Evolutionary conservation across 2,113 vertebrate species (phyloP).

Genomic region (Corythornis madagascariensis): DNA sequence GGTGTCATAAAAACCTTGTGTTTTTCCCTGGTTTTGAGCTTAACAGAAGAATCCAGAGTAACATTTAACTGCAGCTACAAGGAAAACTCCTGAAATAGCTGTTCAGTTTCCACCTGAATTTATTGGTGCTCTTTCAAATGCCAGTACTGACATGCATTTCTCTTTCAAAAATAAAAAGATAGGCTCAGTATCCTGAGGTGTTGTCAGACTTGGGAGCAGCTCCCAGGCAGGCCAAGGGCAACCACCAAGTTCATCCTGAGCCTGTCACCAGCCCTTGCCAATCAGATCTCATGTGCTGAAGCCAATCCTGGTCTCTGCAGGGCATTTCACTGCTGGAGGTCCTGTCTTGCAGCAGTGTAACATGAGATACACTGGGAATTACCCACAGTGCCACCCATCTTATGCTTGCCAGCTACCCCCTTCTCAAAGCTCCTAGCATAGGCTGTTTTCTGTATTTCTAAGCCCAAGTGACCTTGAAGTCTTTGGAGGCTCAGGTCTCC

Average conservation of each 20-base stretch:
- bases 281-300: background rate
- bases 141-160: background rate
- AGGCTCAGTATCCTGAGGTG: conserved; percentile 10
- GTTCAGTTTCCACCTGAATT: conserved; percentile 23
- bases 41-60: background rate
- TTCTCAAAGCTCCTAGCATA: background rate
- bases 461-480: background rate
- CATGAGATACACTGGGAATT: background rate
- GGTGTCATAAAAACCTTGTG: background rate
- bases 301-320: background rate
- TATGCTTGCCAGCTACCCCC: background rate
- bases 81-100: background rate
- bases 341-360: background rate
- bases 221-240: background rate
- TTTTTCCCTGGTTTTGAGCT: background rate
- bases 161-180: conserved; percentile 29
- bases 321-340: background rate
- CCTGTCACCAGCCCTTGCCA: conserved; percentile 9
- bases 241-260: background rate
- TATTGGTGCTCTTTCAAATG: conserved; percentile 15
- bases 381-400: accelerated
- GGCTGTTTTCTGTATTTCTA: background rate
- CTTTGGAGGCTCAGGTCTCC: background rate
- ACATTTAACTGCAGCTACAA: background rate
- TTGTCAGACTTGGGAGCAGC: background rate